Evolutionary conservation across 2,888 invertebrate genomes (phyloP), one percentile per base, ranked within the genome.

Genomic region (Cataglyphis albicans): DNA sequence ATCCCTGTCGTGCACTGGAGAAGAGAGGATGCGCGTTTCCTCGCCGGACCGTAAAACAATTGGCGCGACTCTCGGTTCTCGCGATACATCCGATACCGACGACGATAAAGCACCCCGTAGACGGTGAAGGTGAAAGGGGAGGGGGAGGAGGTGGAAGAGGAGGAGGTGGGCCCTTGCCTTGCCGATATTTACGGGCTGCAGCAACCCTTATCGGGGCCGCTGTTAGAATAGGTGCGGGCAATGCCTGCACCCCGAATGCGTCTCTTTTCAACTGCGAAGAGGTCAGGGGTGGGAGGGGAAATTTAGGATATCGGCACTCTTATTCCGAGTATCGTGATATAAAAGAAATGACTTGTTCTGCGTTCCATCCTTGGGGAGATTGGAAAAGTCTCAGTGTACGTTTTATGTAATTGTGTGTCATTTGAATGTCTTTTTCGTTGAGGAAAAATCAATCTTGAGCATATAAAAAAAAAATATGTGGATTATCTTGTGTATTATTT

Each of bases 151-250:
- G 32, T 32, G 32, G 32, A 5, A 2, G 32, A 5, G 32, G 32
- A 5, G 32, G 32, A 5, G 32, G 32, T 5, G 29, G 21, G 21
- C 80, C 85, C 78, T 80, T 80, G 76, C 90, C 90, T 87, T 89
- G 88, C 88, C 91, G 90, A 93, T 93, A 93, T 93, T 93, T 93
- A 93, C 93, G 93, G 92, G 91, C 91, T 90, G 90, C 92, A 76
- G 90, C 88, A 86, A 83, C 88, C 92, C 92, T 90, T 91, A 92
- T 92, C 93, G 91, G 87, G 91, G 91, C 70, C 90, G 87, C 76
- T 87, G 89, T 87, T 91, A 89, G 90, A 91, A 93, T 92, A 93
- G 91, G 91, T 90, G 90, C 91, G 92, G 90, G 92, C 90, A 88
- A 90, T 87, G 83, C 81, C 78, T 82, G 78, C 81, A 73, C 41